A percentile compares a stretch with the other conserved stretches of the same genome.
Conservation (phyloP, 1,140 invertebrate genomes). For the Rhopalosiphum maidis region DNA sequence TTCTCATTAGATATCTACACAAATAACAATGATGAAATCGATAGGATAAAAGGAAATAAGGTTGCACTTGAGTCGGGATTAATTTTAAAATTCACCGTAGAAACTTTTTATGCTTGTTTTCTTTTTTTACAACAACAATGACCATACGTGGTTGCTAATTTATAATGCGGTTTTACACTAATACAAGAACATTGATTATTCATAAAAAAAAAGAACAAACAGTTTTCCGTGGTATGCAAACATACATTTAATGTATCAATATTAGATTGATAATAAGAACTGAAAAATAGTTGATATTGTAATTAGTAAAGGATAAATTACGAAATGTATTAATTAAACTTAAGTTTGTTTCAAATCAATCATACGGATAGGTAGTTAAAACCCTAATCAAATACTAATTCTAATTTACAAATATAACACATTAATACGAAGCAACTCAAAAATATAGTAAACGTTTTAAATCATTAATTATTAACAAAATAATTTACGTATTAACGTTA, state of each 20-base stretch:
- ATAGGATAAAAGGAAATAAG: neutral
- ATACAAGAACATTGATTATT: neutral
- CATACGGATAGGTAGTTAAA: neutral
- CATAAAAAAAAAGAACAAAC: neutral
- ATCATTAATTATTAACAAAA: too few relatives aligned
- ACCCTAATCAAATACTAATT: too few relatives aligned
- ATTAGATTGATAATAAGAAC: constrained; percentile 2
- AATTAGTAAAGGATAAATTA: neutral
- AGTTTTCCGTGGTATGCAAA: neutral
- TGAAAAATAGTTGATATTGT: neutral
- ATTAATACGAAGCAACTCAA: too few relatives aligned
- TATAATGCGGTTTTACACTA: neutral
- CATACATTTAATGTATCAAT: constrained; percentile 19
- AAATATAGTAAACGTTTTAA: too few relatives aligned
- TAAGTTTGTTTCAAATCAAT: neutral
- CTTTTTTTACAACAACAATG: neutral
- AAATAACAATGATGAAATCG: neutral
- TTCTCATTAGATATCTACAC: neutral
- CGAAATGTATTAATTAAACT: neutral
- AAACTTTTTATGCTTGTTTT: neutral
- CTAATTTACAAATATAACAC: too few relatives aligned
- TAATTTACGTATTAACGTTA: too few relatives aligned
- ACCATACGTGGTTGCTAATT: neutral
- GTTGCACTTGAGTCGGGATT: neutral
- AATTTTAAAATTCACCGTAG: neutral